These are phyloP conservation scores for Crambe crambe DNA, from an alignment of 37 sponge, comb jelly and placozoan genomes.

Conservation along the genomic window DNA sequence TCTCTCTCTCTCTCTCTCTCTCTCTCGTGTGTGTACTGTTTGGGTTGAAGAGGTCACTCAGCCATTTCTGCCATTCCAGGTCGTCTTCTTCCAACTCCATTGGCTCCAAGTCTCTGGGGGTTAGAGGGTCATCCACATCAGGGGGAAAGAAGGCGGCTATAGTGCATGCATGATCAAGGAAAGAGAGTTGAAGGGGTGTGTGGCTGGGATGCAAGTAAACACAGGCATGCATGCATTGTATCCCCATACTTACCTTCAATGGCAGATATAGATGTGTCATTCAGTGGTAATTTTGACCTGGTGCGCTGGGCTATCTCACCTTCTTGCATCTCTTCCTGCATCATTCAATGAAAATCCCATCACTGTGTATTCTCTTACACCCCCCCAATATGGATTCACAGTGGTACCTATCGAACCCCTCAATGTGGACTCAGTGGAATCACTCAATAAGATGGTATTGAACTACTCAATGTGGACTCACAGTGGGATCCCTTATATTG, in stretches of 20 bases:
- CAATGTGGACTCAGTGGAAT: too few species aligned
- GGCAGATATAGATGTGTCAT: constrained; percentile 44
- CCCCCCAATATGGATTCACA: too few species aligned
- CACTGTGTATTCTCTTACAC: too few species aligned
- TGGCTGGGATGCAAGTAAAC: background rate
- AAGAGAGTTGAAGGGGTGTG: background rate
- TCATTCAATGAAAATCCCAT: too few species aligned
- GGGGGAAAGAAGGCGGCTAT: constrained; percentile 38
- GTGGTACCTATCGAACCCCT: too few species aligned
- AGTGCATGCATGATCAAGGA: background rate
- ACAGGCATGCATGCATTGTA: background rate
- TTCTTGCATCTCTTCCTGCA: constrained; percentile 10
- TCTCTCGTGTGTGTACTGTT: background rate
- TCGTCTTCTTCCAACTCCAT: constrained; percentile 68
- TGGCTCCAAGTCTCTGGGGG: constrained; percentile 22
- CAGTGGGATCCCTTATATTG: too few species aligned
- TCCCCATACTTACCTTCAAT: constrained; percentile 44
- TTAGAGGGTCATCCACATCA: constrained; percentile 55
- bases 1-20: background rate
- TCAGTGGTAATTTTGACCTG: constrained; percentile 61
- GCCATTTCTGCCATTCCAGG: constrained; percentile 76
- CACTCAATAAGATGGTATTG: too few species aligned
- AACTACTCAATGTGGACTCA: too few species aligned
- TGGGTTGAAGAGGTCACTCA: constrained; percentile 52
- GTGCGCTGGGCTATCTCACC: constrained; percentile 66